These are phyloP conservation scores for Campoplex nolae DNA, from an alignment of 2,888 invertebrate genomes.

Conservation along the genomic window DNA sequence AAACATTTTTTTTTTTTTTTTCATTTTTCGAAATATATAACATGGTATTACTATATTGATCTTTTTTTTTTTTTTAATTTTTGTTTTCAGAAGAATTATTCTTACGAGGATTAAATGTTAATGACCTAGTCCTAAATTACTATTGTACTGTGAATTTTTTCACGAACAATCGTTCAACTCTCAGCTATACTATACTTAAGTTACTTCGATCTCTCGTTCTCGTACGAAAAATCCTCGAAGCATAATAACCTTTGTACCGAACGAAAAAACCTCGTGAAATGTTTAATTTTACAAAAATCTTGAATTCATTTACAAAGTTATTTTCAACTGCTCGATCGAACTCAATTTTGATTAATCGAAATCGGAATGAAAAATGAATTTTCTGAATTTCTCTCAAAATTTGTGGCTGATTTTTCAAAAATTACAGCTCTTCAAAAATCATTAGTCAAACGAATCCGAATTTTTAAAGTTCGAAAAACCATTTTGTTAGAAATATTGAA, in stretches of 20 bases:
- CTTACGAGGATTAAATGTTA: neutral
- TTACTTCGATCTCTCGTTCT: constrained; percentile 15
- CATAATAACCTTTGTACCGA: neutral
- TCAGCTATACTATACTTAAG: neutral
- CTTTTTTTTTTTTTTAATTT: neutral
- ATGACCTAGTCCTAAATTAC: constrained; percentile 2
- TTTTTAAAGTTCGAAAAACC: too few species aligned
- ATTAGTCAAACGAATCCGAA: too few species aligned
- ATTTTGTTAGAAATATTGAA: too few species aligned
- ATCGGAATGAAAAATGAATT: too few species aligned
- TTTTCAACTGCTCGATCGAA: neutral
- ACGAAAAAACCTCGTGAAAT: neutral
- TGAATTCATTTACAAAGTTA: neutral
- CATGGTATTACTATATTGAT: constrained; percentile 10
- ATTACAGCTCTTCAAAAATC: too few species aligned
- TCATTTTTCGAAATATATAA: constrained; percentile 11
- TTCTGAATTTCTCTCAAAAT: too few species aligned
- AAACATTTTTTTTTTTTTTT: neutral
- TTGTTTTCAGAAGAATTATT: constrained; percentile 2
- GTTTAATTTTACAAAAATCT: neutral
- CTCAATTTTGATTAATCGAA: neutral
- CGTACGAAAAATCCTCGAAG: neutral
- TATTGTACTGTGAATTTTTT: neutral
- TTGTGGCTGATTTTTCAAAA: too few species aligned
- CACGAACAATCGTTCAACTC: neutral